These are phyloP conservation scores for Camponotus fellah DNA, from an alignment of 2,888 invertebrate genomes.

Conservation along the genomic window DNA sequence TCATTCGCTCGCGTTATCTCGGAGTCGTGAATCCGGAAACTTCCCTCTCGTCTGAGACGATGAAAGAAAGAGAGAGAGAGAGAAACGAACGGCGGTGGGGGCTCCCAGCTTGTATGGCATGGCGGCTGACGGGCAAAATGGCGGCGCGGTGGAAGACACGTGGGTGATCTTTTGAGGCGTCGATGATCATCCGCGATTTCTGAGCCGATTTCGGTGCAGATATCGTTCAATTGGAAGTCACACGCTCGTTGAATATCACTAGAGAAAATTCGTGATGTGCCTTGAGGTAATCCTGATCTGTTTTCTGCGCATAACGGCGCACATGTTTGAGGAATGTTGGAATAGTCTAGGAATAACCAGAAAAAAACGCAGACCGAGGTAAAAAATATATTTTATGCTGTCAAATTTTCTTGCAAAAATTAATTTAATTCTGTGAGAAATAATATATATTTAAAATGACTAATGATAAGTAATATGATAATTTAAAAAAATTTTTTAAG, in stretches of 20 bases:
- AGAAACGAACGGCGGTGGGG: conserved; percentile 63
- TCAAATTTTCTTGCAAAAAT: neutral
- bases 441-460: neutral
- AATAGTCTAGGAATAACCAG: neutral
- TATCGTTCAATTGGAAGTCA: neutral
- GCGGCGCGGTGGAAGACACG: conserved; percentile 70
- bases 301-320: neutral
- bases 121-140: conserved; percentile 71
- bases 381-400: neutral
- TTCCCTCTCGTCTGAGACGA: conserved; percentile 34
- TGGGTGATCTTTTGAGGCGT: conserved; percentile 63
- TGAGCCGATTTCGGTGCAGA: neutral
- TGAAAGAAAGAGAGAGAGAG: conserved; percentile 26
- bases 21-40: conserved; percentile 59
- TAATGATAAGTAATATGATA: neutral
- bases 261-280: neutral
- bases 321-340: neutral
- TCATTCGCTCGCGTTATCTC: conserved; percentile 50
- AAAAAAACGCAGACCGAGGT: too few species aligned
- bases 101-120: conserved; percentile 63
- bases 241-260: neutral
- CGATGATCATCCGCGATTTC: conserved; percentile 2
- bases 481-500: neutral
- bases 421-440: neutral
- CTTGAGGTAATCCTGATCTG: neutral